A percentile compares a stretch with the other conserved stretches of the same genome.
These are phyloP conservation scores for Zaprionus inermis DNA, from an alignment of 1,140 invertebrate species.

Conservation along the genomic window DNA sequence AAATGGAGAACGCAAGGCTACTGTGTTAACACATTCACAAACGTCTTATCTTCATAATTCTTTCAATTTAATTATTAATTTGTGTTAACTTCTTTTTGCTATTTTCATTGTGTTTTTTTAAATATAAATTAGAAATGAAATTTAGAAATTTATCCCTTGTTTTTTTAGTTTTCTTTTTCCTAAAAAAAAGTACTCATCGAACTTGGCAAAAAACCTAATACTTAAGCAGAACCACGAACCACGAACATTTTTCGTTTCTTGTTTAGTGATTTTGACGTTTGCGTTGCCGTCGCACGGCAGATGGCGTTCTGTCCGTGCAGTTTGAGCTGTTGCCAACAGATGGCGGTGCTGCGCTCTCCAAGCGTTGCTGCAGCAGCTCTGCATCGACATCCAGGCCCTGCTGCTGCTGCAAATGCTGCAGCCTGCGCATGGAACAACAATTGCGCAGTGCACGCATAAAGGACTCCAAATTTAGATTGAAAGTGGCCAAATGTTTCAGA, in stretches of 20 bases:
- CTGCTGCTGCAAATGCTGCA: constrained; percentile 43
- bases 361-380: not conserved
- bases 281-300: constrained; percentile 4
- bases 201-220: constrained; percentile 11
- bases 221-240: constrained; percentile 29
- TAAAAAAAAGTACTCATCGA: constrained; percentile 2
- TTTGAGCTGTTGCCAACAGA: constrained; percentile 21
- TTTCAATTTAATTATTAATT: constrained; percentile 32
- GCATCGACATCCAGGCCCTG: constrained; percentile 11
- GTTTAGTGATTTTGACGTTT: constrained; percentile 25
- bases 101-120: constrained; percentile 9
- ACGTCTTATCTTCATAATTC: not conserved
- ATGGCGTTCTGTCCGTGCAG: not conserved
- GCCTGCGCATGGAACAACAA: constrained; percentile 54
- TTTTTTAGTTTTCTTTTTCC: constrained; percentile 2
- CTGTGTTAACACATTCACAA: constrained; percentile 17
- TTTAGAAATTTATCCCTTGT: not conserved
- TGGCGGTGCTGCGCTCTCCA: not conserved
- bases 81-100: constrained; percentile 27
- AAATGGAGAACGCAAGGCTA: not conserved
- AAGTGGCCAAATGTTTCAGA: constrained; percentile 30
- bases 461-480: constrained; percentile 50
- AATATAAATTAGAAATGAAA: not conserved
- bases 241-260: not conserved
- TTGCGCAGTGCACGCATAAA: constrained; percentile 56